These are phyloP conservation scores for Bombus superbus DNA, from an alignment of 1,140 invertebrate species.

Conservation along the genomic window DNA sequence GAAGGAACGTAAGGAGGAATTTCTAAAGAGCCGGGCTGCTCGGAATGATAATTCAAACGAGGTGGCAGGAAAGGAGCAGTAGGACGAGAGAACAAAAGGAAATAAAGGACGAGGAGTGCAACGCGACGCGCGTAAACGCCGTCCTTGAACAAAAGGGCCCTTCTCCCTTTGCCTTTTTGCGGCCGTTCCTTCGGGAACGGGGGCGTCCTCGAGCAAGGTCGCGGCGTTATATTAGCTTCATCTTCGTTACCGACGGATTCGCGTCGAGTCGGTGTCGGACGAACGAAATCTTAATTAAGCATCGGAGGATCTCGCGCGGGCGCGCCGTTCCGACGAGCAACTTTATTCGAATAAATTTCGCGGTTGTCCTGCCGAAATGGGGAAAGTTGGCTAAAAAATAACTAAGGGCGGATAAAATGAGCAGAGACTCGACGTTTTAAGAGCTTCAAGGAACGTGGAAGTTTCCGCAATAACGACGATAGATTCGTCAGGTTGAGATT, in stretches of 20 bases:
- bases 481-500: not conserved
- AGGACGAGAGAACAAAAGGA: slow-evolving; percentile 23
- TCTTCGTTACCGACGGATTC: slow-evolving; percentile 26
- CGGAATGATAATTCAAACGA: slow-evolving; percentile 47
- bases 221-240: slow-evolving; percentile 63
- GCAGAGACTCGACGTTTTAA: not conserved
- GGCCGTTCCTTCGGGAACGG: not conserved
- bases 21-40: not conserved
- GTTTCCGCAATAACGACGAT: not conserved
- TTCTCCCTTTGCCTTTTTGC: not conserved
- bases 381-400: slow-evolving; percentile 13
- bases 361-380: not conserved
- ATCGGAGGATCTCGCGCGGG: not conserved
- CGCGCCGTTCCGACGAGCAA: not conserved
- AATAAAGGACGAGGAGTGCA: slow-evolving; percentile 36
- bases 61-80: not conserved
- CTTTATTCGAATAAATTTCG: slow-evolving; percentile 23
- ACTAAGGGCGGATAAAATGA: not conserved
- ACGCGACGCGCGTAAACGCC: slow-evolving; percentile 43
- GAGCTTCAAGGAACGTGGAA: not conserved
- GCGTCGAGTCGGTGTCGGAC: slow-evolving; percentile 5
- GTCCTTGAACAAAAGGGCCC: slow-evolving; percentile 63
- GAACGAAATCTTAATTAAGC: slow-evolving; percentile 47
- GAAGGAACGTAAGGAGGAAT: slow-evolving; percentile 4
- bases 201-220: slow-evolving; percentile 47